Conservation (phyloP, 2,113 vertebrate species). For the Zosterops lateralis region DNA sequence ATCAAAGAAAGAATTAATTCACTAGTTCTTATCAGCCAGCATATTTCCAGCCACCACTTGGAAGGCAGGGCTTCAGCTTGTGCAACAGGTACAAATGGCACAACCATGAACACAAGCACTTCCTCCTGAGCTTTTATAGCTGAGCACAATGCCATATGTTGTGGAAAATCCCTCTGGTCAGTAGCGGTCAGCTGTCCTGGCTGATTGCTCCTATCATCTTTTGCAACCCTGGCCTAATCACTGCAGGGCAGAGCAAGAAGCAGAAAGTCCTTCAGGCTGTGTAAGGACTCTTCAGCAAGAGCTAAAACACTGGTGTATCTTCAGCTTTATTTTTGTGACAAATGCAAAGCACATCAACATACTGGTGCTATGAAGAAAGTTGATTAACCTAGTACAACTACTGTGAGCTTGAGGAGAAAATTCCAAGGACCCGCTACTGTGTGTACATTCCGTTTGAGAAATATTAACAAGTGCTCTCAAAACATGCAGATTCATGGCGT, state of each 20-base stretch:
- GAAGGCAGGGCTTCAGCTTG: background rate
- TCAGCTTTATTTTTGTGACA: background rate
- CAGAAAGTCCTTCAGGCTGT: background rate
- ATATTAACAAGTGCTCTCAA: background rate
- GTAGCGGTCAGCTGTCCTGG: no score
- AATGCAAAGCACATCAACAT: background rate
- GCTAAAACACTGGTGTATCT: background rate
- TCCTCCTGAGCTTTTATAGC: background rate
- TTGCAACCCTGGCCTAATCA: no score
- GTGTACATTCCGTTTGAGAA: background rate
- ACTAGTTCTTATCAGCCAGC: background rate
- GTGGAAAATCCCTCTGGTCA: background rate
- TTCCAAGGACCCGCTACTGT: background rate
- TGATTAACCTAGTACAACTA: background rate
- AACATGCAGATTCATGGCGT: background rate
- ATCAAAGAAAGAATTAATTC: background rate
- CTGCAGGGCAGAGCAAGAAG: background rate
- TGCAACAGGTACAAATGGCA: background rate
- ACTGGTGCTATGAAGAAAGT: background rate
- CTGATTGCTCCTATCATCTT: background rate
- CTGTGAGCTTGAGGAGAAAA: background rate
- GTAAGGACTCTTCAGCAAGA: background rate
- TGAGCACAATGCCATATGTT: background rate
- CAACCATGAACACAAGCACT: rapidly evolving
- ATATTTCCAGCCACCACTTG: background rate